Conservation (phyloP, 2,888 invertebrate genomes). For the Nesidiocoris tenuis region DNA sequence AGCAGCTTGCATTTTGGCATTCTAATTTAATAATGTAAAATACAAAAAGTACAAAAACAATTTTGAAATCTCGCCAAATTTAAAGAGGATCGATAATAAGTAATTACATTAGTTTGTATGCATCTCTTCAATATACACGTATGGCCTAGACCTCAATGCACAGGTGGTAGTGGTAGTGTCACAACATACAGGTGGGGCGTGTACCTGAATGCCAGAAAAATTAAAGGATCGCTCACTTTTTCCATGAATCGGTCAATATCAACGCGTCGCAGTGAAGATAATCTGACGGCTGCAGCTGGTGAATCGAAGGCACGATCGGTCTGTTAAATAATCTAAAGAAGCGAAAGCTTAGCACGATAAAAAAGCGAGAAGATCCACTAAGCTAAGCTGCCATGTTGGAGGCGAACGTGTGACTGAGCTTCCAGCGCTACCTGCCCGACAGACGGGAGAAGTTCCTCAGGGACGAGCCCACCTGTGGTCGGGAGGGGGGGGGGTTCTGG, state of each 20-base stretch:
- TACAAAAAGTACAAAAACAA: background rate
- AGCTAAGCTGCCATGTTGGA: slow-evolving; percentile 21
- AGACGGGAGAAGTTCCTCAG: background rate
- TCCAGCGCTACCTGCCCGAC: slow-evolving; percentile 11
- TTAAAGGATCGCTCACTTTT: slow-evolving; percentile 6
- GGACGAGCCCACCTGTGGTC: background rate
- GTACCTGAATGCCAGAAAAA: slow-evolving; percentile 10
- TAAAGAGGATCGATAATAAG: no score
- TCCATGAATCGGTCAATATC: slow-evolving; percentile 9
- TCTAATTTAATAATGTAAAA: no score
- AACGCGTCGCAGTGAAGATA: background rate
- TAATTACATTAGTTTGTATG: no score
- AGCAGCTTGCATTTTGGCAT: no score
- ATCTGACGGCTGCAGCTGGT: background rate
- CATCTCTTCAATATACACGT: slow-evolving; percentile 16
- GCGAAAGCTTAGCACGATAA: background rate
- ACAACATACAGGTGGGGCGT: slow-evolving; percentile 39
- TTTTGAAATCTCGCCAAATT: no score
- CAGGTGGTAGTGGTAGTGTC: slow-evolving; percentile 27
- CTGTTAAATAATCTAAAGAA: background rate
- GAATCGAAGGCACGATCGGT: background rate
- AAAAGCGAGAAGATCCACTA: no score
- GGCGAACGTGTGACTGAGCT: slow-evolving; percentile 15
- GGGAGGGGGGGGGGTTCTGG: no score
- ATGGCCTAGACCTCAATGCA: slow-evolving; percentile 25